Evolutionary conservation across 2,797 vertebrate species (phyloP), one percentile per base, ranked within the genome.

Genomic region (Manis pentadactyla): DNA sequence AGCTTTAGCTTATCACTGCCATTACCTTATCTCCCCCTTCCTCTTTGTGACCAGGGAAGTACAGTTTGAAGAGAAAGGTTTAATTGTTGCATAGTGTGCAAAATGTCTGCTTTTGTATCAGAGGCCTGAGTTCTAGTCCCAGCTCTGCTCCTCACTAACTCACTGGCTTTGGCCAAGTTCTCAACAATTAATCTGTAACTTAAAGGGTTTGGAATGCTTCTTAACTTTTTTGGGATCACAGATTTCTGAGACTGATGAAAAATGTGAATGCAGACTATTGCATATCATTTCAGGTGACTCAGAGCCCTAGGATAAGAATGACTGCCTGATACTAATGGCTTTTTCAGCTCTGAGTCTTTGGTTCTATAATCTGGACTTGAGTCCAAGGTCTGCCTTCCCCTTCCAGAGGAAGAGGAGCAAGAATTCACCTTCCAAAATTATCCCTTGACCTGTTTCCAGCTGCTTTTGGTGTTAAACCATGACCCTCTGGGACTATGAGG

Each of bases 391-490:
- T 39, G 66, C 29, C 71, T 96, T 59, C 57, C 61, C n/a, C 61
- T 97, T 96, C 92, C 10, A 4, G 77, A 95, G 91, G 93, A 96
- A 97, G 68, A 87, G 23, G 71, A 95, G 81, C 74, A 96, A 84
- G 78, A 95, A 90, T 97, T 37, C 23, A 91, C 73, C 82, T 94
- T 96, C 89, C 93, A 97, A 95, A 96, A 96, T 94, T 91, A 96
- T 95, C 89, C n/a, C 29, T 95, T 74, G 46, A 73, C 78, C 18
- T 49, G 63, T 31, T 93, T 94, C 68, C 46, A 96, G 73, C 46
- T 94, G 29, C 29, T 92, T 97, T 96, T 95, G 55, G 61, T 51
- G 77, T 91, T 97, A 95, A 92, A 90, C 23, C 81, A 81, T 82
- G 82, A 64, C 25, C 82, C 29, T 64, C n/a, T 73, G 93, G 86